Evolutionary conservation across 53 echinoderm and acorn worm species (phyloP), one percentile per base, ranked within the genome.

Genomic region (Mesocentrotus franciscanus): DNA sequence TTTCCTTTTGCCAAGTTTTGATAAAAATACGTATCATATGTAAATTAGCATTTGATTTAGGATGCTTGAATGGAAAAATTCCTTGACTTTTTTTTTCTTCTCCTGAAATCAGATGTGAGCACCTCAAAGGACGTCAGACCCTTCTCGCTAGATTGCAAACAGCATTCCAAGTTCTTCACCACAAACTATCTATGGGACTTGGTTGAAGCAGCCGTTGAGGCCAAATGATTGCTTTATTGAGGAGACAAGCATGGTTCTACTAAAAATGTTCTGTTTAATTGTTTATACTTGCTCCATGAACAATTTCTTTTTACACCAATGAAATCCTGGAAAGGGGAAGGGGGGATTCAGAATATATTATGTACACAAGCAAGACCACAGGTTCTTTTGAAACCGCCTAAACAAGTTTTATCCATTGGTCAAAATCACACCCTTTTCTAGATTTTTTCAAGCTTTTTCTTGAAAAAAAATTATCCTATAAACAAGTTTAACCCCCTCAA

Each of bases 121-220:
- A 99, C 98, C 12, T 93, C 95, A 55, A 98, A 96, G 90, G 99
- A 99, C 95, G 99, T 98, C 33, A 32, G 98, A 59, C 99, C 99
- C 0, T 98, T 99, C 95, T 97, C 96, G 30, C 95, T 99, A 93
- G 97, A 97, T 93, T 96, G 96, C 78, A 97, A 95, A 16, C 98
- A 99, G 60, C 97, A 99, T 72, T 99, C 99, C 33, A 97, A 96
- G 78, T 99, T 96, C 92, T 99, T 99, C 96, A 99, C 98, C 95
- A 98, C 98, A 56, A 99, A 99, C 95, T 98, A 99, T 90, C 92
- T 99, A 29, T 99, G 99, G 99, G 99, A 99, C 93, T 93, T 99
- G 11, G 96, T 99, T 0, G 99, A 96, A 62, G 93, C 96, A 10
- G 97, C 97, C 6, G 83, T 75, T 14, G 89, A 93, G 60, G 78